Evolutionary conservation across 2,888 invertebrate genomes (phyloP).

Genomic region (Melanargia galathea): DNA sequence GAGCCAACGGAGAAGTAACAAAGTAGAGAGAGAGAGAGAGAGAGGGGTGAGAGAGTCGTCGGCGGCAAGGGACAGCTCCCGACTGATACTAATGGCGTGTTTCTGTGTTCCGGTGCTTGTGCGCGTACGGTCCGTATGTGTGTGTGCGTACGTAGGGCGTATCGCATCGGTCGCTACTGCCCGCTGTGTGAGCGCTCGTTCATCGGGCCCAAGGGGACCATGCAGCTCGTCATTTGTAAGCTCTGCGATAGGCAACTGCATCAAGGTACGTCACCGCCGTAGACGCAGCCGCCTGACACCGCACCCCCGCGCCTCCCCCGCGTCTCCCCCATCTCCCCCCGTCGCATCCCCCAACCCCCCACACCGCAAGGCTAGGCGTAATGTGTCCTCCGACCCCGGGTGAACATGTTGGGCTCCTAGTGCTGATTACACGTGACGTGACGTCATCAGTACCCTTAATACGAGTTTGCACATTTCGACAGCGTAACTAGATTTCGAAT

Average conservation of each 20-base stretch:
- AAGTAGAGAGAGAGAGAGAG: slow-evolving; percentile 44
- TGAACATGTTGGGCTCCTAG: background rate
- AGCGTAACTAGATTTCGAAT: too few species aligned
- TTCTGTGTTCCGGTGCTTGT: slow-evolving; percentile 80
- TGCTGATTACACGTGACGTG: background rate
- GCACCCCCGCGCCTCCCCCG: background rate
- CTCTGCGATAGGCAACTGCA: slow-evolving; percentile 82
- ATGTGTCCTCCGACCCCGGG: background rate
- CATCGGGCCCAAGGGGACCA: slow-evolving; percentile 85
- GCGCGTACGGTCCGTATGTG: slow-evolving; percentile 72
- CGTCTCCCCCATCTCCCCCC: background rate
- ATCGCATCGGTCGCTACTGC: slow-evolving; percentile 88
- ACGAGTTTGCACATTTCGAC: too few species aligned
- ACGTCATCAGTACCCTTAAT: background rate
- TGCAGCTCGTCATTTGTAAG: slow-evolving; percentile 84
- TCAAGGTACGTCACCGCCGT: slow-evolving; percentile 76
- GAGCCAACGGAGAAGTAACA: slow-evolving; percentile 56
- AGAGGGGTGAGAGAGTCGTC: slow-evolving; percentile 38
- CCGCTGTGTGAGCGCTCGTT: slow-evolving; percentile 87
- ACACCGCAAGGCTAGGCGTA: slow-evolving; percentile 10
- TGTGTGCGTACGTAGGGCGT: slow-evolving; percentile 83
- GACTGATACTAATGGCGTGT: slow-evolving; percentile 79
- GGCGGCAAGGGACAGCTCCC: slow-evolving; percentile 46
- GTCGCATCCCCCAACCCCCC: background rate
- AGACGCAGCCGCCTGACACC: slow-evolving; percentile 40